These are phyloP conservation scores for Anser cygnoides DNA, from an alignment of 2,113 vertebrate species.

Conservation along the genomic window DNA sequence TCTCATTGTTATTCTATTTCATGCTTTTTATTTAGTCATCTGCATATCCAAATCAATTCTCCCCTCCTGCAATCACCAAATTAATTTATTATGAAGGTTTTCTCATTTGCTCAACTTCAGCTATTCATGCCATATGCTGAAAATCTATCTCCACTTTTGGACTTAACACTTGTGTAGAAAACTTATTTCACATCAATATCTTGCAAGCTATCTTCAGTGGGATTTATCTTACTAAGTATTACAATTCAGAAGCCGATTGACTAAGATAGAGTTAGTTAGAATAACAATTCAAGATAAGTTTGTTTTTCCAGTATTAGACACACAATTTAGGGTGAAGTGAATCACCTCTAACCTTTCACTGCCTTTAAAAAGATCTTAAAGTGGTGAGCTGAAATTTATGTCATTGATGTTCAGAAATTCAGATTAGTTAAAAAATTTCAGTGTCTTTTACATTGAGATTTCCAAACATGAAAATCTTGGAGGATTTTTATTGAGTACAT, in stretches of 20 bases:
- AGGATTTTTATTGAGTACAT: background rate
- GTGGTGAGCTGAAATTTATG: fast-evolving
- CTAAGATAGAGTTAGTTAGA: background rate
- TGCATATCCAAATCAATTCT: constrained; percentile 17
- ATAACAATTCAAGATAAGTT: background rate
- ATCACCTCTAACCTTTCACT: background rate
- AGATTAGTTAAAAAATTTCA: background rate
- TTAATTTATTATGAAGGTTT: constrained; percentile 13
- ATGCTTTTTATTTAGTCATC: background rate
- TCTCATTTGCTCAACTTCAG: background rate
- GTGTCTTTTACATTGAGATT: background rate
- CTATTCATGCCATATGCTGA: background rate
- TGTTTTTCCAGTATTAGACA: background rate
- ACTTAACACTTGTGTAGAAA: background rate
- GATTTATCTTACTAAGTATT: background rate
- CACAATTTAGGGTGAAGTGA: background rate
- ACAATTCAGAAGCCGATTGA: background rate
- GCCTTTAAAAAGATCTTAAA: background rate
- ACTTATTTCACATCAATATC: background rate
- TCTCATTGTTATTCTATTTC: background rate
- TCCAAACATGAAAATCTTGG: background rate
- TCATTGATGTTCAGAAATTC: background rate
- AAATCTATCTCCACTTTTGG: background rate
- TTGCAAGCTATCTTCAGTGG: background rate
- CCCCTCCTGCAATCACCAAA: background rate